Conservation (phyloP, 2,797 vertebrate genomes). For the Myotis daubentonii region DNA sequence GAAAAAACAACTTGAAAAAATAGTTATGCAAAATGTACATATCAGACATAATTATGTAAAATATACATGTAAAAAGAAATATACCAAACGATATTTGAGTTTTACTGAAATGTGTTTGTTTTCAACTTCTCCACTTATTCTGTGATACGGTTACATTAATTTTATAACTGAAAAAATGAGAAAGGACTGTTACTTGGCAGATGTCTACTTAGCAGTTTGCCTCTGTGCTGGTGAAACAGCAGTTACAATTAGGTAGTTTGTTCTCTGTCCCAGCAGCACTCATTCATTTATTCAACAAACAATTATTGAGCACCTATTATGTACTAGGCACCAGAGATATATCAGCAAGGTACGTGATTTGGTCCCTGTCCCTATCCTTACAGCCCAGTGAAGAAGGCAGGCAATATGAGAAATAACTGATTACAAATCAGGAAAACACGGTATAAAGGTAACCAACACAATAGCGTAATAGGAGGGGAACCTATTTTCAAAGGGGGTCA, state of each 20-base stretch:
- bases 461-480: background rate
- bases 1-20: slow-evolving; percentile 19
- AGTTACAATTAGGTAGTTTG: background rate
- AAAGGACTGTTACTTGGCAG: background rate
- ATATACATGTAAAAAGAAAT: slow-evolving; percentile 12
- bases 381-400: background rate
- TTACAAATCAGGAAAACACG: background rate
- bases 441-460: background rate
- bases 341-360: background rate
- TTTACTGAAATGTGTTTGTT: background rate
- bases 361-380: background rate
- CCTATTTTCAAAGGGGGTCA: background rate
- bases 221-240: background rate
- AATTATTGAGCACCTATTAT: background rate
- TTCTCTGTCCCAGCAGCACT: background rate
- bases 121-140: slow-evolving; percentile 8
- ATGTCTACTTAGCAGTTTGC: background rate
- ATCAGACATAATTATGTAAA: slow-evolving; percentile 14
- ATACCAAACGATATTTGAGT: background rate
- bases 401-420: background rate
- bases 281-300: background rate
- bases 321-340: background rate
- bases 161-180: slow-evolving; percentile 33
- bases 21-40: background rate
- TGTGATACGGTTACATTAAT: background rate